Evolutionary conservation across 1,140 invertebrate species (phyloP).

Genomic region (Eumeta japonica): DNA sequence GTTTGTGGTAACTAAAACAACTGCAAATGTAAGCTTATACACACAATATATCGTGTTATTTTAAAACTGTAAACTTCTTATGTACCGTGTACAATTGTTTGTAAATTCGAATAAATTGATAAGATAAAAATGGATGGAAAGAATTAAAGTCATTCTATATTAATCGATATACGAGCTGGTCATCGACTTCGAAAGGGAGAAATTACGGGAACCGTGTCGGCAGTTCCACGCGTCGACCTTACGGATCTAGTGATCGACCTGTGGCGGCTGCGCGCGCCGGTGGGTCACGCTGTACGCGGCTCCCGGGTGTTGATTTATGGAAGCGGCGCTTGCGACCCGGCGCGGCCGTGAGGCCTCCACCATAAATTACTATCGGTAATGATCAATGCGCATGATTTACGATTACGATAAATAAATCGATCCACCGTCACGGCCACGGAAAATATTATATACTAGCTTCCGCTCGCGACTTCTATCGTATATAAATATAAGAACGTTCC

Average conservation of each 20-base stretch:
- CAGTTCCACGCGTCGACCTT: not conserved
- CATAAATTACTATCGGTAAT: conserved; percentile 48
- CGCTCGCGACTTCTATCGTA: too few species aligned
- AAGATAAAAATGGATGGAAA: not conserved
- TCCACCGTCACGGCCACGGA: too few species aligned
- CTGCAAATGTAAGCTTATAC: too few species aligned
- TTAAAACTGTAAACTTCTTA: too few species aligned
- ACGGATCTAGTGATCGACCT: too few species aligned
- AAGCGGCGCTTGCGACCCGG: not conserved
- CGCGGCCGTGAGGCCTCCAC: conserved; percentile 22
- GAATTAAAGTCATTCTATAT: not conserved
- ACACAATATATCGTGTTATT: too few species aligned
- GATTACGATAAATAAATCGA: conserved; percentile 43
- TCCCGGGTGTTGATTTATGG: conserved; percentile 1
- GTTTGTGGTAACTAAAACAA: too few species aligned
- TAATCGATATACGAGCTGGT: not conserved
- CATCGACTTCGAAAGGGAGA: not conserved
- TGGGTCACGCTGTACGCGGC: not conserved
- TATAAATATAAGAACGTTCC: too few species aligned
- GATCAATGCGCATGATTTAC: conserved; percentile 43
- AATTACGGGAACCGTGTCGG: not conserved
- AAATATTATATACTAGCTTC: too few species aligned
- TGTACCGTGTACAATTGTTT: too few species aligned
- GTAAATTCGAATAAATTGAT: too few species aligned
- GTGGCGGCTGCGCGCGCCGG: not conserved